Evolutionary conservation across 2,888 invertebrate genomes (phyloP), one percentile per base, ranked within the genome.

Genomic region (Chesias legatella): DNA sequence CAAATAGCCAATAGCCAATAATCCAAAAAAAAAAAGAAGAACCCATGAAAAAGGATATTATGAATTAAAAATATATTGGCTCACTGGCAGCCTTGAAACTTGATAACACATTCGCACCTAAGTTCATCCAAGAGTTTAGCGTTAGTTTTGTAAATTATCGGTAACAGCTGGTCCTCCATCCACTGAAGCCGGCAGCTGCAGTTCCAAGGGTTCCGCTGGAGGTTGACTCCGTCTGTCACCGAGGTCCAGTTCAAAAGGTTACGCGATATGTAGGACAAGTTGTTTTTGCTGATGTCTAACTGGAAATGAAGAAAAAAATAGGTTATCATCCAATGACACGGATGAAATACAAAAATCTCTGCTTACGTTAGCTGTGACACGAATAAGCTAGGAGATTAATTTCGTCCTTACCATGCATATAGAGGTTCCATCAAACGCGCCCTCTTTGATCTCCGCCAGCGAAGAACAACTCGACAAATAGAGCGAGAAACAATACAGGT

Each of bases 151-250:
- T 90, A 90, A 55, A 90, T 73, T 36, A 70, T 66, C 0, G 89
- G 88, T 25, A 91, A 56, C 23, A 92, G 65, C 11, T 84, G 80
- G 29, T 89, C 85, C 10, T 91, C 66, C 51, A 92, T 66, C 90
- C 91, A 91, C 56, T 91, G 90, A 57, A 91, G 64, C 23, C 85
- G 77, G 56, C 93, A 93, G 45, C 81, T 68, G 58, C 93, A 93
- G 45, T 82, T 72, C 88, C 92, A 91, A 1, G 91, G 92, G 69
- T 92, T 92, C 49, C 77, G 79, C 77, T 91, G 91, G 2, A 91
- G 63, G 65, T 92, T 83, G 0, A 90, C 79, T 0, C 83, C 88
- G 4, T 81, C 79, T 0, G 56, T 56, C 4, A 80, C 56, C 0
- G 66, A 51, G 0, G 72, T 57, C 82, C 83, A 89, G 31, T 75